phyloP scores from a whole-genome alignment of 1,140 invertebrate genomes.

The Aphaenogaster rudis region DNA sequence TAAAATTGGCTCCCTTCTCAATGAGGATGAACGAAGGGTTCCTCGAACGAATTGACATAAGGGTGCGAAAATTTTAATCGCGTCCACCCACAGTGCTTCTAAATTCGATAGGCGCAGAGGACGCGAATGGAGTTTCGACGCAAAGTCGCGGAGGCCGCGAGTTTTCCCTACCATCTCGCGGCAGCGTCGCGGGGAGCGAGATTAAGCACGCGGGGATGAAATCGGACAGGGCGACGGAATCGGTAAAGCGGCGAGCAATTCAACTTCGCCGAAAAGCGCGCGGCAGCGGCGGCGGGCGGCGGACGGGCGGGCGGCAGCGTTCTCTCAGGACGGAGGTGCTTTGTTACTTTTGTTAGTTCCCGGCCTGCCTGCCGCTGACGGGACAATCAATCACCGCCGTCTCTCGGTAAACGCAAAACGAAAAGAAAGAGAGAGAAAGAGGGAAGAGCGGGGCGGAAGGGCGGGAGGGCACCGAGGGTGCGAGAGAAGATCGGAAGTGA shows the following conservation, averaged over 20 bases:
- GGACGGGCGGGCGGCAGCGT: slow-evolving; percentile 19
- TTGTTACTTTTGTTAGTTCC: slow-evolving; percentile 82
- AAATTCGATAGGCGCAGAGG: not conserved
- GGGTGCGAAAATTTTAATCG: slow-evolving; percentile 1
- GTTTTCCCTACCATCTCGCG: slow-evolving; percentile 8
- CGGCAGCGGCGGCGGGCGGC: slow-evolving; percentile 17
- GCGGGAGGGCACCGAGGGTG: slow-evolving; percentile 33
- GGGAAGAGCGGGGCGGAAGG: slow-evolving; percentile 25
- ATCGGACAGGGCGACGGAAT: slow-evolving; percentile 50
- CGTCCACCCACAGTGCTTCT: not conserved
- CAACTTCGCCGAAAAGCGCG: slow-evolving; percentile 67
- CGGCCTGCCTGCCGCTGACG: slow-evolving; percentile 80
- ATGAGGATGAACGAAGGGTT: not conserved
- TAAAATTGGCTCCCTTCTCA: not conserved
- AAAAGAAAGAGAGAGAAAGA: slow-evolving; percentile 35
- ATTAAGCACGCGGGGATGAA: slow-evolving; percentile 45
- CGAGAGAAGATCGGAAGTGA: slow-evolving; percentile 61
- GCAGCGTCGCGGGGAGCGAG: not conserved
- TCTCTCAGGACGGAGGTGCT: slow-evolving; percentile 68
- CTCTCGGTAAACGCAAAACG: slow-evolving; percentile 38
- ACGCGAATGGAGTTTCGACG: not conserved
- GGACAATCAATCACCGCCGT: slow-evolving; percentile 83
- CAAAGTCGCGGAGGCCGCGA: not conserved
- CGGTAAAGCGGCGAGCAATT: slow-evolving; percentile 61
- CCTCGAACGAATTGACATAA: not conserved